phyloP scores from a whole-genome alignment of 2,888 invertebrate species.

The Cepaea hortensis region DNA sequence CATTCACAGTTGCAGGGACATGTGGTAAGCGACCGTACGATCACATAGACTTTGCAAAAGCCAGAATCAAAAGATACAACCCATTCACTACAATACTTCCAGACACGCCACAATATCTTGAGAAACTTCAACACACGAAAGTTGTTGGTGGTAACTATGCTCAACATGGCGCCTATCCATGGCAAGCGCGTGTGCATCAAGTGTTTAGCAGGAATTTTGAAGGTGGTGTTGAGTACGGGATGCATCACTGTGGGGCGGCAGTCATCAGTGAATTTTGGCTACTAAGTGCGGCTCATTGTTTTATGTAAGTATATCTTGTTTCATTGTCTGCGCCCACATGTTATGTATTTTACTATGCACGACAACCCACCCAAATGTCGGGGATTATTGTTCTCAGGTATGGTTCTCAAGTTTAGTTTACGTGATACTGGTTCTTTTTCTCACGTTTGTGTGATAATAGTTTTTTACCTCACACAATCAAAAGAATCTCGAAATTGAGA shows the following conservation, averaged over 20 bases:
- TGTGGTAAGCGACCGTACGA: slow-evolving; percentile 40
- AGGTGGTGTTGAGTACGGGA: slow-evolving; percentile 40
- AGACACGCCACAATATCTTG: neutral
- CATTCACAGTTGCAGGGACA: neutral
- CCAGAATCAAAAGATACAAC: neutral
- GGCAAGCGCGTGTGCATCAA: slow-evolving; percentile 69
- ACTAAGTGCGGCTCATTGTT: slow-evolving; percentile 74
- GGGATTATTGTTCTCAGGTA: too few species aligned
- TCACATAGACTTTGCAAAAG: neutral
- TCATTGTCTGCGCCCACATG: neutral
- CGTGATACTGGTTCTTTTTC: too few species aligned
- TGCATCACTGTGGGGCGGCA: slow-evolving; percentile 72
- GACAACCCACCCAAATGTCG: too few species aligned
- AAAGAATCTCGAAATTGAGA: too few species aligned
- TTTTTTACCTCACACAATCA: too few species aligned
- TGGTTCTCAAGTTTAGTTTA: too few species aligned
- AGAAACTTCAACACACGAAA: slow-evolving; percentile 42
- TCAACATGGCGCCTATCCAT: slow-evolving; percentile 68
- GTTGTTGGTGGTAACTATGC: slow-evolving; percentile 67
- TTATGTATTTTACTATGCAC: neutral
- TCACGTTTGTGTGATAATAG: too few species aligned
- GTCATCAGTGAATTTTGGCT: slow-evolving; percentile 70
- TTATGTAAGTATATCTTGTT: slow-evolving; percentile 58
- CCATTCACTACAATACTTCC: neutral
- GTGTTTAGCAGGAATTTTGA: slow-evolving; percentile 31